Conservation (phyloP, 2,113 vertebrate species). For the Puma concolor region DNA sequence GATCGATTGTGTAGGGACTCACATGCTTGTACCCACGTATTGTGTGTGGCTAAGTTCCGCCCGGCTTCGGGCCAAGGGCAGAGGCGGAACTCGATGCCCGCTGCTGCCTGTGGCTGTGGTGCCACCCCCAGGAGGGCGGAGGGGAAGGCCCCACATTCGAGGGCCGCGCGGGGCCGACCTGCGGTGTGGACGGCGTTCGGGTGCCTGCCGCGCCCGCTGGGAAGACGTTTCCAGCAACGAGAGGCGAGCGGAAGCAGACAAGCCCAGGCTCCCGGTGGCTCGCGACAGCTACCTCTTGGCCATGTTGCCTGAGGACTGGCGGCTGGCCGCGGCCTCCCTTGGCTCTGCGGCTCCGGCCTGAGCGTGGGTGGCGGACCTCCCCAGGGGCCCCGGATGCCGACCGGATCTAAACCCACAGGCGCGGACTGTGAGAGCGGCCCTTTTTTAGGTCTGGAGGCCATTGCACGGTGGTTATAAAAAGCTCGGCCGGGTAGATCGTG, state of each 20-base stretch:
- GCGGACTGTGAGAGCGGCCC: neutral
- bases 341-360: neutral
- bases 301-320: fast-evolving
- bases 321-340: neutral
- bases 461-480: neutral
- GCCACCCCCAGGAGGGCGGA: fast-evolving
- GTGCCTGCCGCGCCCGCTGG: fast-evolving
- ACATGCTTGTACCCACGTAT: fast-evolving
- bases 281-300: fast-evolving
- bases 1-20: neutral
- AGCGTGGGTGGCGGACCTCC: neutral
- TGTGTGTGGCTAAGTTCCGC: fast-evolving
- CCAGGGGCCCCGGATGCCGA: fast-evolving
- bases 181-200: fast-evolving
- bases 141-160: neutral
- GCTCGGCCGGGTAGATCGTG: neutral
- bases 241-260: fast-evolving
- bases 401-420: fast-evolving
- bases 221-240: fast-evolving
- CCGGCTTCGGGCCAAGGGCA: neutral
- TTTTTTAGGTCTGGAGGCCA: neutral
- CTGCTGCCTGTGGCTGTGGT: neutral
- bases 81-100: fast-evolving
- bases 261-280: neutral
- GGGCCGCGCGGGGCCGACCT: fast-evolving